A percentile compares a stretch with the other conserved stretches of the same genome.
phyloP scores from a whole-genome alignment of 2,113 vertebrate genomes.

The Lepidothrix coronata region DNA sequence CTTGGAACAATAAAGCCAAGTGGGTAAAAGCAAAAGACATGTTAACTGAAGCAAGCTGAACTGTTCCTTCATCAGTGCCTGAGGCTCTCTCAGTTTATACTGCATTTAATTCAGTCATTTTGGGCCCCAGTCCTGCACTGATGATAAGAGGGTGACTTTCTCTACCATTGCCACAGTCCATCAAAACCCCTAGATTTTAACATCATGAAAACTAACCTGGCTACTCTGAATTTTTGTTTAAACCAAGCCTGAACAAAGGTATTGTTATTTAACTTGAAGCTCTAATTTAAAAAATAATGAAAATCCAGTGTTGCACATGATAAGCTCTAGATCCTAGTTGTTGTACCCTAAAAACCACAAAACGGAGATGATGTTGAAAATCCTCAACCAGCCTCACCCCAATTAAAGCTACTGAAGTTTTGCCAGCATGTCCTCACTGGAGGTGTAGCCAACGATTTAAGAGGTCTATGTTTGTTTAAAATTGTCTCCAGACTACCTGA shows the following conservation, averaged over 20 bases:
- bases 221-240: background rate
- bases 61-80: conserved; percentile 12
- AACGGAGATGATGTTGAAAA: background rate
- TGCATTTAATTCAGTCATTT: background rate
- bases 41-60: conserved; percentile 40
- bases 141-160: background rate
- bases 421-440: background rate
- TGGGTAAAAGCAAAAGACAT: conserved; percentile 41
- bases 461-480: background rate
- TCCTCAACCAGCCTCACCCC: background rate
- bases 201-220: background rate
- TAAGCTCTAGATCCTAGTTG: background rate
- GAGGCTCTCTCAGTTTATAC: background rate
- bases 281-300: background rate
- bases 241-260: background rate
- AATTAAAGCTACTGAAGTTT: background rate
- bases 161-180: background rate
- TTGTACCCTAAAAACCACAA: background rate
- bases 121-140: background rate
- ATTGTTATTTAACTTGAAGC: background rate
- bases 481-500: conserved; percentile 29
- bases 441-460: conserved; percentile 10
- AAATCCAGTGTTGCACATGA: background rate
- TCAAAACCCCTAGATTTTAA: background rate
- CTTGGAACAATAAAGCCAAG: conserved; percentile 4